Conservation (phyloP, 2,113 vertebrate species). For the Peromyscus leucopus region DNA sequence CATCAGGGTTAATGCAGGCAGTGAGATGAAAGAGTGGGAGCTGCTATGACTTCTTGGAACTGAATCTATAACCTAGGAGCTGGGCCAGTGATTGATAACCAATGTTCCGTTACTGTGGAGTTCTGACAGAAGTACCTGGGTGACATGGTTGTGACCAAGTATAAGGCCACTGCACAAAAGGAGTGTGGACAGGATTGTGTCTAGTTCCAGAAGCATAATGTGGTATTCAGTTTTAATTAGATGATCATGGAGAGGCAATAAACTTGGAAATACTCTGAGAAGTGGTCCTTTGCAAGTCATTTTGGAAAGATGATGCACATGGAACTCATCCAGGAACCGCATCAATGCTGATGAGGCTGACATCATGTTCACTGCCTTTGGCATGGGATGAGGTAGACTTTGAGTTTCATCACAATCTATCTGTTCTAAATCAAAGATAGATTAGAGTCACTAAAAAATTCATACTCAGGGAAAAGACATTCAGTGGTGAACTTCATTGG, state of each 20-base stretch:
- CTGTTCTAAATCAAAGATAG: too few species aligned
- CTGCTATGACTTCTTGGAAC: neutral
- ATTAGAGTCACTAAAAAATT: neutral
- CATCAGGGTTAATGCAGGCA: neutral
- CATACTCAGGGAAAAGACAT: neutral
- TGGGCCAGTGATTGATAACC: neutral
- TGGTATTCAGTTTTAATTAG: neutral
- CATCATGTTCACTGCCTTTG: neutral
- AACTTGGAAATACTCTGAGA: neutral
- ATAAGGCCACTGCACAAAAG: neutral
- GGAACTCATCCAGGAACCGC: too few species aligned
- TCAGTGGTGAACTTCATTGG: neutral
- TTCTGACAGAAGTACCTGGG: neutral
- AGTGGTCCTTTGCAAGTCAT: neutral
- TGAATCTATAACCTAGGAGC: neutral
- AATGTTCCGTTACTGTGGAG: neutral
- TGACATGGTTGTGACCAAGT: neutral
- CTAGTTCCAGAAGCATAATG: neutral
- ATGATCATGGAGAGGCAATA: neutral
- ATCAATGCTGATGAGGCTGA: neutral
- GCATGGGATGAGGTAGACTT: neutral
- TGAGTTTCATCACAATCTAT: neutral
- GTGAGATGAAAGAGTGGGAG: neutral
- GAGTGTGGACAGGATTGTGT: neutral
- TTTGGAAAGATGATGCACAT: neutral